Base-by-base conservation (phyloP, 1,140 invertebrate genomes). In the Rhyzopertha dominica region DNA sequence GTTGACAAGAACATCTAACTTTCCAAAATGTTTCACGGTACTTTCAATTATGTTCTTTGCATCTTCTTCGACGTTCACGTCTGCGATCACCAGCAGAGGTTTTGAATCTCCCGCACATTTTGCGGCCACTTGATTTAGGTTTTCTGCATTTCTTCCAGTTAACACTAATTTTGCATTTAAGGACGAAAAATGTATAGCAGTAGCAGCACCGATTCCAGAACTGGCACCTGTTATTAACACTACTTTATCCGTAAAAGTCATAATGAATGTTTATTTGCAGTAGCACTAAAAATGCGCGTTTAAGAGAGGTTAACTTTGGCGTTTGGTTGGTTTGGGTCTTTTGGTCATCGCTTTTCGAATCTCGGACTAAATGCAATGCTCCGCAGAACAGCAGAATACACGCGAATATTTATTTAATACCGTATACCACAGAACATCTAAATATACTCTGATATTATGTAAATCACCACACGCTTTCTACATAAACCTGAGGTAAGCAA, bases 1-100 rank as follows among this genome's bases (percentile, higher is more conserved):
- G 60, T 90, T 91, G 7, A 91, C 69, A 29, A 86, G 66, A 30
- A 85, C 74, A 65, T 85, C 80, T 7, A 85, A 53, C 62, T 73
- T 75, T 1, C 78, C 75, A 62, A 72, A 82, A 36, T 77, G 70
- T 36, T 77, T 66, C 4, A 83, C 67, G 0, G 80, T 78, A 18
- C 74, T 72, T 5, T 80, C 67, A 1, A 85, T 54, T 34, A 86
- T 71, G 29, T 70, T 76, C 58, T 79, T 68, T 0, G 72, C 71
- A 51, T 83, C 81, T 3, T 59, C 60, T 57, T 86, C 84, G 38
- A 77, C 74, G 1, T 73, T 75, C 5, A 85, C 42, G 52, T 85
- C 82, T 4, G 75, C 82, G 16, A 65, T 59, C 16, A 78, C 34
- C 8, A 74, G 47, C 39, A 70, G 61, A 22, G 63, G 36, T 51